Base-by-base conservation (phyloP, 1,140 invertebrate species). In the Sesamia nonagrioides region DNA sequence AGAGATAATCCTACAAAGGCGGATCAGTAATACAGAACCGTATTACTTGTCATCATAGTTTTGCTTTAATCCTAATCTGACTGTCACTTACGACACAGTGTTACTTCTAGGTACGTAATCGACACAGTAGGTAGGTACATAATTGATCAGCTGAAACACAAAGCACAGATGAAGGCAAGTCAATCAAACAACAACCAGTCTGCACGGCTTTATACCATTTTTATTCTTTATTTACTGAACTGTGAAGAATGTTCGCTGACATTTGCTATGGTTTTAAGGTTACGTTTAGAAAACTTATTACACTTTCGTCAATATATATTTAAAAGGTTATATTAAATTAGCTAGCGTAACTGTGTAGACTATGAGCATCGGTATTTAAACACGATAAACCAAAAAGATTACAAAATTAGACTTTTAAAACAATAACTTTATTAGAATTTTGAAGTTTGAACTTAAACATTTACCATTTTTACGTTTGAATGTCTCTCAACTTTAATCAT, bases 121-220 rank as follows among this genome's bases (percentile, higher is more conserved):
- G 54, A 11, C 9, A 58, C 11, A 17, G 60, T n/a, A 63, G 18
- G n/a, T n/a, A n/a, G 9, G 17, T 54, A 54, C 13, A 6, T 27
- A 33, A 58, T 58, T 27, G 27, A 58, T 13, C 27, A 58, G 21
- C 6, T 27, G 27, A 13, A 58, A 27, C 50, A 54, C 54, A 58
- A 58, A 33, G 54, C 21, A 58, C 27, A 58, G 54, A 21, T 58
- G 54, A 58, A 58, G 21, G 54, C 27, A 71, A 71, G 68, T 21
- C 63, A 40, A 45, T 68, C 42, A 68, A 66, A 17, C 4, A n/a
- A 45, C 17, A 35, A 50, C 7, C 15, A n/a, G 45, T 21, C 21
- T 2, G 54, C 21, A 27, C 54, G 27, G 13, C n/a, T n/a, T n/a
- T n/a, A n/a, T n/a, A n/a, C n/a, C n/a, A n/a, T 9, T 58, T 58